These are phyloP conservation scores for Sebastes fasciatus DNA, from an alignment of 2,113 vertebrate species.

Conservation along the genomic window DNA sequence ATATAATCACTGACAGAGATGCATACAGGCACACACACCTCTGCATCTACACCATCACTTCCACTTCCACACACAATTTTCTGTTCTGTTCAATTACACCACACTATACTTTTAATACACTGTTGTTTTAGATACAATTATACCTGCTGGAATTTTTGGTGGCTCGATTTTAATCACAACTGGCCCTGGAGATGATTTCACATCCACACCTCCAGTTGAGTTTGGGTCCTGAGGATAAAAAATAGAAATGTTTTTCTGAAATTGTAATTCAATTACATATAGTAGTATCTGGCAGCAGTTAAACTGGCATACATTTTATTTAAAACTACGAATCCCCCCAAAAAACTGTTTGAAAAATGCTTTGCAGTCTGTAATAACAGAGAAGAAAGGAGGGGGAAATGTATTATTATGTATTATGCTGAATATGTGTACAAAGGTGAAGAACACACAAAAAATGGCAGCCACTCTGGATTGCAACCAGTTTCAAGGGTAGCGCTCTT, in stretches of 20 bases:
- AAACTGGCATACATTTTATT: background rate
- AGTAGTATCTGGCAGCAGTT: background rate
- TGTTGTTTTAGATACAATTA: background rate
- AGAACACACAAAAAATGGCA: background rate
- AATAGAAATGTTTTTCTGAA: background rate
- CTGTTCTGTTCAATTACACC: background rate
- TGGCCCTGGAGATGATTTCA: slow-evolving; percentile 78
- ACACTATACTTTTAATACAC: background rate
- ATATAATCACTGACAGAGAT: background rate
- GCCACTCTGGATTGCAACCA: background rate
- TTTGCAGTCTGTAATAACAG: background rate
- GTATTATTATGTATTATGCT: background rate
- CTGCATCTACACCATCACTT: slow-evolving; percentile 1
- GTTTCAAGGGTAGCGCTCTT: background rate
- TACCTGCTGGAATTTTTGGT: slow-evolving; percentile 84
- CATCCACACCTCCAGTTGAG: slow-evolving; percentile 46
- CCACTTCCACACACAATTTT: background rate
- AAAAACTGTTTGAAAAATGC: background rate
- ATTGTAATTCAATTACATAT: background rate
- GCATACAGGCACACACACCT: background rate
- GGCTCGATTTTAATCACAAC: slow-evolving; percentile 85
- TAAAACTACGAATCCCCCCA: background rate
- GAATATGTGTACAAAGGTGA: background rate
- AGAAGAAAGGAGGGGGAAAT: background rate
- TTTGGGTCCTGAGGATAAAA: slow-evolving; percentile 49